These are phyloP conservation scores for Mastigias papua DNA, from an alignment of 30 jellyfish, hydroid and myxozoan species.

Conservation along the genomic window DNA sequence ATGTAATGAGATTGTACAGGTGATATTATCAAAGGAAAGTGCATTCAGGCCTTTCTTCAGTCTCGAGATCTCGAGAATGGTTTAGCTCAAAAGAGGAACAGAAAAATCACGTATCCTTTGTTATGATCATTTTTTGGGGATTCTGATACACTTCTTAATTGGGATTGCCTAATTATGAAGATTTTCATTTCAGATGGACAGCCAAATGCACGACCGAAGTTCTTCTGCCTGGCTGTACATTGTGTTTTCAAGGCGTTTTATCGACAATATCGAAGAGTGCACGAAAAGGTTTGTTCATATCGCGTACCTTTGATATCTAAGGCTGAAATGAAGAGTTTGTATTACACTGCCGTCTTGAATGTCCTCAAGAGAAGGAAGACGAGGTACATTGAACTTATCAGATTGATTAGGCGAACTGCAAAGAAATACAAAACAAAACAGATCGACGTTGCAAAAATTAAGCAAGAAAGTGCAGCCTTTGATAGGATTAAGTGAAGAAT, in stretches of 20 bases:
- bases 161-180: background rate
- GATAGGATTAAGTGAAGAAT: background rate
- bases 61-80: too few relatives aligned
- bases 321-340: constrained; percentile 9
- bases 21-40: too few relatives aligned
- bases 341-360: constrained; percentile 40
- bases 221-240: constrained; percentile 34
- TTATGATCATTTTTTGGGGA: too few relatives aligned
- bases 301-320: constrained; percentile 10
- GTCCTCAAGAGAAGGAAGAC: constrained; percentile 13
- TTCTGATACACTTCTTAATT: background rate
- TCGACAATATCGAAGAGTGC: constrained; percentile 47
- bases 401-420: background rate
- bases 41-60: too few relatives aligned
- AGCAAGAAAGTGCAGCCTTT: constrained; percentile 4
- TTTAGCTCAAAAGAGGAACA: too few relatives aligned
- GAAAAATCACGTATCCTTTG: too few relatives aligned
- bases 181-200: constrained; percentile 34
- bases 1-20: too few relatives aligned
- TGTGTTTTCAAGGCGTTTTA: constrained; percentile 54
- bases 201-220: constrained; percentile 40
- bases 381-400: constrained; percentile 18
- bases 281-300: constrained; percentile 11
- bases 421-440: background rate
- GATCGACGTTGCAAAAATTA: background rate